Evolutionary conservation across 1,140 invertebrate genomes (phyloP).

Genomic region (Macrotrachela quadricornifera): DNA sequence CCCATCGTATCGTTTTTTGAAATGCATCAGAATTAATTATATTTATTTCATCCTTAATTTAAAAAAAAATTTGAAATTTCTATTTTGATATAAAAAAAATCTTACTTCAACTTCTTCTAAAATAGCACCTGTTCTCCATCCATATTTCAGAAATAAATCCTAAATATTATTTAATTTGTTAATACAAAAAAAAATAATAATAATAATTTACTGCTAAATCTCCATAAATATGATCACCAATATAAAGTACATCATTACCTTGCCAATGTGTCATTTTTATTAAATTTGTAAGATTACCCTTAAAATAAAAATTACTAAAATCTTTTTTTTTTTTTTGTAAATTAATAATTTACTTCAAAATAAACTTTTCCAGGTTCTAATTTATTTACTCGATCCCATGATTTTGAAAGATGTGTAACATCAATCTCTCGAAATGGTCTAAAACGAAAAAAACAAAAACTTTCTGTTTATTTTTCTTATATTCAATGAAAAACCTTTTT

Average conservation of each 20-base stretch:
- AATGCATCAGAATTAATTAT: conserved; percentile 61
- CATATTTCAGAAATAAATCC: conserved; percentile 79
- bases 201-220: conserved; percentile 60
- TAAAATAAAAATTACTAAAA: conserved; percentile 13
- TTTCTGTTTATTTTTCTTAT: background rate
- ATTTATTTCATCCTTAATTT: conserved; percentile 72
- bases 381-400: conserved; percentile 69
- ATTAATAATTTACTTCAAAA: conserved; percentile 47
- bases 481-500: conserved; percentile 32
- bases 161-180: no score
- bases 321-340: no score
- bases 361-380: conserved; percentile 72
- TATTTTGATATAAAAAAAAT: conserved; percentile 6
- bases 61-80: conserved; percentile 20
- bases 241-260: conserved; percentile 74
- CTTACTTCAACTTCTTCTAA: conserved; percentile 70
- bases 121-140: conserved; percentile 92
- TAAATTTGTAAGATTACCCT: conserved; percentile 74
- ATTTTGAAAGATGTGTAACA: conserved; percentile 45
- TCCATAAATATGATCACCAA: conserved; percentile 90
- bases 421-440: background rate
- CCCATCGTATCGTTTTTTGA: conserved; percentile 68
- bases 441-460: no score
- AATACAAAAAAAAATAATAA: conserved; percentile 8
- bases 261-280: conserved; percentile 75